Evolutionary conservation across 2,888 invertebrate species (phyloP), one percentile per base, ranked within the genome.

Genomic region (Amiota communis): DNA sequence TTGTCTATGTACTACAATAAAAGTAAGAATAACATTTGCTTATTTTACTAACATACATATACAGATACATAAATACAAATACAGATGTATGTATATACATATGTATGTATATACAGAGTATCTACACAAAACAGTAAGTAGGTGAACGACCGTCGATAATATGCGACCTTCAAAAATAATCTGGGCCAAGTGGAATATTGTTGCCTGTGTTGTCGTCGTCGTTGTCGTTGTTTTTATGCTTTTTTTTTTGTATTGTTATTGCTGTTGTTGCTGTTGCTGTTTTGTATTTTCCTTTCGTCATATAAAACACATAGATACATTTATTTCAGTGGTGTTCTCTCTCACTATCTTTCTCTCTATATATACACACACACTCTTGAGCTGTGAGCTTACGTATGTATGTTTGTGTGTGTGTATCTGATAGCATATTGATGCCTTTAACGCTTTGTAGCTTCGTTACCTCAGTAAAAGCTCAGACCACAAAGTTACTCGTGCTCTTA

Each of bases 91-190:
- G 36, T 48, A 67, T 57, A 53, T 53, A 73, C 68, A 59, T 67
- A 74, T 63, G 74, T 23, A 20, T 64, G 65, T 11, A 71, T 57
- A 59, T 56, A 75, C 51, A 53, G 59, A 36, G 61, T 61, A 70
- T 9, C 15, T 49, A 71, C 23, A 65, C 59, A 72, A 64, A 57
- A 46, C 76, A 72, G 82, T 84, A 87, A 86, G 83, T 87, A 86
- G 89, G 89, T 89, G 89, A 89, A 89, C 88, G 89, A 89, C 89
- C 89, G 89, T 83, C 85, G 88, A 87, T 86, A 88, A 86, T 81
- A 80, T 80, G 81, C 86, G 89, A 89, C 89, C 89, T 89, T 89
- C 89, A 89, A 87, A 84, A 86, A 87, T 87, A 88, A 89, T 89
- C 89, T 89, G 90, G 89, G 89, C 89, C 89, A 89, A 89, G 87